Conservation (phyloP, 1,140 invertebrate species). For the Galendromus occidentalis region DNA sequence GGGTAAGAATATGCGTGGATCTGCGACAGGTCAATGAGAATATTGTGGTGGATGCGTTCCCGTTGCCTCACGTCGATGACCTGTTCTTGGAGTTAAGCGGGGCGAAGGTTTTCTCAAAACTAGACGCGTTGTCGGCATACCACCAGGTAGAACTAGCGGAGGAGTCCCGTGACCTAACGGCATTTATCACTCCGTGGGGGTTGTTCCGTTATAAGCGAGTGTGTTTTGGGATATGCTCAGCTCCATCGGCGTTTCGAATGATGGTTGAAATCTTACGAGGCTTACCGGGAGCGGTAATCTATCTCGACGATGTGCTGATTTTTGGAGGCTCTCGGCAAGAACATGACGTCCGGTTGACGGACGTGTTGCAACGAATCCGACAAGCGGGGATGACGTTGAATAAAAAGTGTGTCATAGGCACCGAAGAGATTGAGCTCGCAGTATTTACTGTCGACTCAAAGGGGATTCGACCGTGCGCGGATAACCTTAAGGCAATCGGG, state of each 20-base stretch:
- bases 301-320: conserved; percentile 19
- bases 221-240: conserved; percentile 17
- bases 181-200: conserved; percentile 13
- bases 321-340: conserved; percentile 7
- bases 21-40: conserved; percentile 5
- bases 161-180: neutral
- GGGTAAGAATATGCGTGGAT: neutral
- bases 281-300: neutral
- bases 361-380: conserved; percentile 12
- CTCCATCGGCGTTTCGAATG: conserved; percentile 16
- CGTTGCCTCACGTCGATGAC: conserved; percentile 11
- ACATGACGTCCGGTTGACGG: conserved; percentile 13
- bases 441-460: neutral
- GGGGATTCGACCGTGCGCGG: neutral
- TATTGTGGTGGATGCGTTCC: conserved; percentile 8
- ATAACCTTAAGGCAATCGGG: neutral
- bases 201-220: conserved; percentile 18
- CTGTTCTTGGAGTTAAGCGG: neutral
- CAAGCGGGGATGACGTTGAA: conserved; percentile 18
- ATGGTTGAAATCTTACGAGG: conserved; percentile 13
- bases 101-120: conserved; percentile 7
- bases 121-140: conserved; percentile 11
- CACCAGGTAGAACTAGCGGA: conserved; percentile 11
- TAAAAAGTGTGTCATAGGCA: conserved; percentile 14
- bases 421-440: neutral